These are phyloP conservation scores for Silurus aristotelis DNA, from an alignment of 2,797 vertebrate genomes.

Conservation along the genomic window DNA sequence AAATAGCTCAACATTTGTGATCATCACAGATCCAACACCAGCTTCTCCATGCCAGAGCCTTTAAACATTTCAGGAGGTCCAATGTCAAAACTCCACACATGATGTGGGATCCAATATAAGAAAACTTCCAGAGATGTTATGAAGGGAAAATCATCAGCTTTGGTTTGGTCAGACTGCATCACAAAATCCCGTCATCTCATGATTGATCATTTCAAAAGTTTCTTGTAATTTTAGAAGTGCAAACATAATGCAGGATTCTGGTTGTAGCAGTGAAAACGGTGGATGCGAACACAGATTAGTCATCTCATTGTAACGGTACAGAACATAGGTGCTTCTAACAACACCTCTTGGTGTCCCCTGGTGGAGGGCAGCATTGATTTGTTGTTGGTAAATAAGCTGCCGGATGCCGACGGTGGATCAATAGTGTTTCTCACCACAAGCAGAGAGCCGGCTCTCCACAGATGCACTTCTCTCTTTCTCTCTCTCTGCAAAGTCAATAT, in stretches of 20 bases:
- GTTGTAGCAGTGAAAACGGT: neutral
- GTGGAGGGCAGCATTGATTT: slow-evolving; percentile 75
- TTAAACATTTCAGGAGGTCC: no score
- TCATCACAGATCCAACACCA: no score
- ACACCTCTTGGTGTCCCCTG: slow-evolving; percentile 64
- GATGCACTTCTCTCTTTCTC: slow-evolving; percentile 24
- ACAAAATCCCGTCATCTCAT: neutral
- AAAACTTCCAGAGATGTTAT: neutral
- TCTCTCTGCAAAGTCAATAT: slow-evolving; percentile 30
- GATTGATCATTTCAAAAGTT: neutral
- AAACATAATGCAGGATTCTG: neutral
- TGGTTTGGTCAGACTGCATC: neutral
- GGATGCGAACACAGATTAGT: neutral
- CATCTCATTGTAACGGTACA: slow-evolving; percentile 9
- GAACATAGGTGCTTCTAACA: slow-evolving; percentile 46
- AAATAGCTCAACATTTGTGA: no score
- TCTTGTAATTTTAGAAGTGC: neutral
- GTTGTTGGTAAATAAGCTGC: slow-evolving; percentile 82
- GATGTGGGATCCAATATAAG: neutral
- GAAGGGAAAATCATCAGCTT: neutral
- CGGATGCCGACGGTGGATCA: slow-evolving; percentile 75
- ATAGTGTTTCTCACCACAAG: slow-evolving; percentile 65
- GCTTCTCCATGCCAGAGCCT: no score
- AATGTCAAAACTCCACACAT: no score
- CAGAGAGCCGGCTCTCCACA: slow-evolving; percentile 37